phyloP scores from a whole-genome alignment of 2,113 vertebrate genomes.

The Talpa occidentalis region DNA sequence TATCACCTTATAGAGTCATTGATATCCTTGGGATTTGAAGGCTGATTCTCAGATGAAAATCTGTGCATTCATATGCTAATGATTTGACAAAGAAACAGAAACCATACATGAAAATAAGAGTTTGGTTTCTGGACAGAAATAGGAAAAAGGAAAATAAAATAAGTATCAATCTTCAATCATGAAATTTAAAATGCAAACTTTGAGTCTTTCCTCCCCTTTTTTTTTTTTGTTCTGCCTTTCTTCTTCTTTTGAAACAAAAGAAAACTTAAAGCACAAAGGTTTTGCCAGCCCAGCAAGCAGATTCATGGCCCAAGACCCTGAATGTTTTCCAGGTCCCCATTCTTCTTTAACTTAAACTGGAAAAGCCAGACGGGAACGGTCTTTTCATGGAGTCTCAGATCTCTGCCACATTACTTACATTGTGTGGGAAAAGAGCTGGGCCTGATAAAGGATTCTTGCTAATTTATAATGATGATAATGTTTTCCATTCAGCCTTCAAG shows the following conservation, averaged over 20 bases:
- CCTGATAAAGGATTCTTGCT: not conserved
- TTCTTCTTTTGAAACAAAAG: conserved; percentile 54
- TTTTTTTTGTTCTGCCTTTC: not conserved
- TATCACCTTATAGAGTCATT: not conserved
- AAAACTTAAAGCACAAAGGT: conserved; percentile 61
- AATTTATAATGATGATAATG: conserved; percentile 44
- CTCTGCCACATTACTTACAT: conserved; percentile 45
- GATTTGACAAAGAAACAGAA: conserved; percentile 10
- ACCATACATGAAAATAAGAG: conserved; percentile 25
- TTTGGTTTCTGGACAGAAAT: not conserved
- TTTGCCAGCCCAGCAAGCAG: conserved; percentile 34
- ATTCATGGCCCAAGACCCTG: not conserved
- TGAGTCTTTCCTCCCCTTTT: not conserved
- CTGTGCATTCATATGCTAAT: not conserved
- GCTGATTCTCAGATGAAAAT: conserved; percentile 28
- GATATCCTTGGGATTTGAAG: conserved; percentile 29
- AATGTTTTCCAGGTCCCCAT: not conserved
- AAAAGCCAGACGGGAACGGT: not conserved
- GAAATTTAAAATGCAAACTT: conserved; percentile 51
- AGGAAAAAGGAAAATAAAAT: not conserved
- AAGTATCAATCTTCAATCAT: conserved; percentile 48
- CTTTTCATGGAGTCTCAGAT: conserved; percentile 44
- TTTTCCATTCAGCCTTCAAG: conserved; percentile 57
- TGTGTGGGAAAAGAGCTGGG: conserved; percentile 18
- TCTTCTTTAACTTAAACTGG: not conserved